A percentile compares a stretch with the other conserved stretches of the same genome.
Conservation (phyloP, 2,113 vertebrate species). For the Tragulus kanchil region DNA sequence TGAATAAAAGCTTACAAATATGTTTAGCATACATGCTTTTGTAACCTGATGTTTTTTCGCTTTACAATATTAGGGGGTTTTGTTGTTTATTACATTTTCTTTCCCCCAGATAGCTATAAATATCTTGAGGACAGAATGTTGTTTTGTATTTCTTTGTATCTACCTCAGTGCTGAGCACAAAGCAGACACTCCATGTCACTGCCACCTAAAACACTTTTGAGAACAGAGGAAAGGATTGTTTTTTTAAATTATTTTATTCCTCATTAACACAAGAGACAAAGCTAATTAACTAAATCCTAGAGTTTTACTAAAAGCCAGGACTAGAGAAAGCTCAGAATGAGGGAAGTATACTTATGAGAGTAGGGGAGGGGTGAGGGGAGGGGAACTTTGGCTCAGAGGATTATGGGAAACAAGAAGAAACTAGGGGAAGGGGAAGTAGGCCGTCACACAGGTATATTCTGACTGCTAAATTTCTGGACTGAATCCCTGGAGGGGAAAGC, state of each 20-base stretch:
- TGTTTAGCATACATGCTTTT: background rate
- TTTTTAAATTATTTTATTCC: slow-evolving; percentile 43
- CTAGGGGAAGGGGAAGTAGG: background rate
- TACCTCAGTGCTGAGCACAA: background rate
- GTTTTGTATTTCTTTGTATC: slow-evolving; percentile 41
- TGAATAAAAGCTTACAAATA: slow-evolving; percentile 22
- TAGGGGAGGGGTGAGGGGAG: too few relatives aligned
- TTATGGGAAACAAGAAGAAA: background rate
- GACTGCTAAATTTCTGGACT: background rate
- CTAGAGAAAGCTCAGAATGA: background rate
- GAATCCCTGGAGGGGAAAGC: background rate
- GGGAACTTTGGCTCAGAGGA: background rate
- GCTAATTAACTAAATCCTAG: background rate
- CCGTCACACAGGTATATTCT: background rate
- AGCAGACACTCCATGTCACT: background rate
- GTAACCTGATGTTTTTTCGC: slow-evolving; percentile 54
- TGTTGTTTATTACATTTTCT: slow-evolving; percentile 11
- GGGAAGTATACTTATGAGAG: background rate
- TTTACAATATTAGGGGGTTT: background rate
- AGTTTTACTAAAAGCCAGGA: slow-evolving; percentile 51
- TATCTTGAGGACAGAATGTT: slow-evolving; percentile 2
- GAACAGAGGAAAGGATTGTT: background rate
- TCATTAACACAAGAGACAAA: background rate
- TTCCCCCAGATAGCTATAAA: slow-evolving; percentile 37
- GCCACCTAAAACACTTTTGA: slow-evolving; percentile 8